Percentiles rank a stretch among this genome's conserved stretches.
phyloP scores from a whole-genome alignment of 2,113 vertebrate genomes.

The Gallinago undulata region DNA sequence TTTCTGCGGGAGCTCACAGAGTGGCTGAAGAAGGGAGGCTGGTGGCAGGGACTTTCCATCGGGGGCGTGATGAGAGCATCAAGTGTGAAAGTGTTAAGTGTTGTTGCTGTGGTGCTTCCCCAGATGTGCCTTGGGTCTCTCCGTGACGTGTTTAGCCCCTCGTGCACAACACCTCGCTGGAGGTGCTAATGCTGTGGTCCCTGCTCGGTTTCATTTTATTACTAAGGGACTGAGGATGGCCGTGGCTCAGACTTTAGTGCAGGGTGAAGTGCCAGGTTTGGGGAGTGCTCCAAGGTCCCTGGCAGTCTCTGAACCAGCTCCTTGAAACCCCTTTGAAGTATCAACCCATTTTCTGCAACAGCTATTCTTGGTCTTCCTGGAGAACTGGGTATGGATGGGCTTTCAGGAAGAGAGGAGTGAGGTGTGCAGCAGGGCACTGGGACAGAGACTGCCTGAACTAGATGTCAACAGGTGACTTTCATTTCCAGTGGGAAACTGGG shows the following conservation, averaged over 20 bases:
- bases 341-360: not conserved
- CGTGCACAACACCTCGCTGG: accelerated
- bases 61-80: not conserved
- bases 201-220: not conserved
- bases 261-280: not conserved
- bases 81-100: not conserved
- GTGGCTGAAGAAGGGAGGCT: not conserved
- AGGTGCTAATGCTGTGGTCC: not conserved
- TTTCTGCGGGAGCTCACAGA: not conserved
- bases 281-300: not conserved
- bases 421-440: not conserved
- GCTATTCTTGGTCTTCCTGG: not conserved
- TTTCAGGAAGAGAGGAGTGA: not conserved
- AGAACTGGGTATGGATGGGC: not conserved
- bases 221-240: not conserved
- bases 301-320: not conserved
- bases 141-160: accelerated
- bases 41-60: not conserved
- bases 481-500: not conserved
- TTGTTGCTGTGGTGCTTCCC: not conserved
- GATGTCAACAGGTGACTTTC: not conserved
- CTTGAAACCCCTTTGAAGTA: not conserved
- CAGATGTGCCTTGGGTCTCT: not conserved
- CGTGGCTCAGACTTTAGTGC: not conserved
- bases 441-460: not conserved